These are phyloP conservation scores for Onthophagus sagittarius DNA, from an alignment of 2,888 invertebrate genomes.

Conservation along the genomic window DNA sequence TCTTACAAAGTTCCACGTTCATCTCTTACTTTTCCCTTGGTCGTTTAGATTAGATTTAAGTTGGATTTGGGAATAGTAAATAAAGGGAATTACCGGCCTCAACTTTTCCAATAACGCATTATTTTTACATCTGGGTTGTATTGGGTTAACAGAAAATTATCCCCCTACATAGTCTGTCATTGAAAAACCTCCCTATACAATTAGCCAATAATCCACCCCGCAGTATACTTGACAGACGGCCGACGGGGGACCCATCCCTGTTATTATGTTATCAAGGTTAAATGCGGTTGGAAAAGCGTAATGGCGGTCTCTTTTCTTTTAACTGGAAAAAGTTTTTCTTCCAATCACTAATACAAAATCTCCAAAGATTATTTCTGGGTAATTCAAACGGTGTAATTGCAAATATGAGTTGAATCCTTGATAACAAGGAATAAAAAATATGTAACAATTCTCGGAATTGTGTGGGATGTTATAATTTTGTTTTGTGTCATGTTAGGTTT, in stretches of 20 bases:
- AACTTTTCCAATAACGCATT: neutral
- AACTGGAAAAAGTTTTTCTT: neutral
- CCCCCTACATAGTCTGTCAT: slow-evolving; percentile 26
- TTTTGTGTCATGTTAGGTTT: too few species aligned
- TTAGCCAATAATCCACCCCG: slow-evolving; percentile 45
- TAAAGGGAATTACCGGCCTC: neutral
- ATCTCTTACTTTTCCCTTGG: neutral
- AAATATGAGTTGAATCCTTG: neutral
- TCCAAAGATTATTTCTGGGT: neutral
- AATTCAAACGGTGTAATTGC: neutral
- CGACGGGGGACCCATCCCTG: slow-evolving; percentile 42
- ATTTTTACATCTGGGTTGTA: neutral
- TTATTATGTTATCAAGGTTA: slow-evolving; percentile 44
- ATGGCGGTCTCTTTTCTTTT: neutral
- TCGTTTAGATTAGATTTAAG: neutral
- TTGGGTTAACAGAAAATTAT: neutral
- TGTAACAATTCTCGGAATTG: too few species aligned
- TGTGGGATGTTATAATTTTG: too few species aligned
- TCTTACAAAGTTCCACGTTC: too few species aligned
- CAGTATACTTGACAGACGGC: slow-evolving; percentile 43
- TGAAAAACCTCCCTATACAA: slow-evolving; percentile 40
- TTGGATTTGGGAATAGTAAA: neutral
- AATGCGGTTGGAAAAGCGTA: slow-evolving; percentile 28
- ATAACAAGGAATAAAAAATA: neutral
- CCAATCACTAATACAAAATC: neutral